Percentiles rank a stretch among this genome's conserved stretches.
phyloP scores from a whole-genome alignment of 2,113 vertebrate species.

The Xyliphius kryptos region DNA sequence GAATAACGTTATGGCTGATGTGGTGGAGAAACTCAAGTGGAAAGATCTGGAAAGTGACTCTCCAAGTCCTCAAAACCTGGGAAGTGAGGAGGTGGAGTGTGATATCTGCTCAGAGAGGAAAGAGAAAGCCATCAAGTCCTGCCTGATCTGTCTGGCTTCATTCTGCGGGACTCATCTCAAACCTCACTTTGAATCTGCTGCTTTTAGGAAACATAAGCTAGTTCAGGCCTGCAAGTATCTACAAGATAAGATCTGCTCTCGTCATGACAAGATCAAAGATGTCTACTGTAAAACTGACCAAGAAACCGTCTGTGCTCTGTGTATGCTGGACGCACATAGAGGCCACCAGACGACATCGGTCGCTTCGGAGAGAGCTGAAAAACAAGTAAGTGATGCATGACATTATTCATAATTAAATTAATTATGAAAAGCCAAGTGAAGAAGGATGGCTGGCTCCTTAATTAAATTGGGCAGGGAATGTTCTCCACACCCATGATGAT shows the following conservation, averaged over 20 bases:
- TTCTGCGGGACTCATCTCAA: constrained; percentile 29
- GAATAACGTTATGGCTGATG: constrained; percentile 29
- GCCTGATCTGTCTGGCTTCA: constrained; percentile 34
- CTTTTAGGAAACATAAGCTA: constrained; percentile 35
- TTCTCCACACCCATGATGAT: neutral
- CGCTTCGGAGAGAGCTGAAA: constrained; percentile 15
- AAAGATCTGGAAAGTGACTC: constrained; percentile 7
- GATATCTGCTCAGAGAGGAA: constrained; percentile 32
- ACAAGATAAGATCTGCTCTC: constrained; percentile 30
- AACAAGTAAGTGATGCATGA: constrained; percentile 16
- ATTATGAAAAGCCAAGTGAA: too few relatives aligned
- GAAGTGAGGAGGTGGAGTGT: constrained; percentile 24
- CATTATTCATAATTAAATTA: neutral
- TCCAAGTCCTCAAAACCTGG: neutral
- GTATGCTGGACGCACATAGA: constrained; percentile 19
- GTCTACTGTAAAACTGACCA: constrained; percentile 23
- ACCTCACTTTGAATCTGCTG: constrained; percentile 27
- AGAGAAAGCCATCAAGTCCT: constrained; percentile 26
- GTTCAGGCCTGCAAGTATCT: constrained; percentile 17
- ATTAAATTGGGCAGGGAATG: neutral
- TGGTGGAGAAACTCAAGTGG: constrained; percentile 31
- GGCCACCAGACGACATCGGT: constrained; percentile 5
- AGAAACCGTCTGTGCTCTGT: constrained; percentile 13
- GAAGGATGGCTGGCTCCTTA: too few relatives aligned
- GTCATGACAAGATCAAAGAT: constrained; percentile 8